phyloP scores from a whole-genome alignment of 2,797 vertebrate genomes.

The Girardinus metallicus region DNA sequence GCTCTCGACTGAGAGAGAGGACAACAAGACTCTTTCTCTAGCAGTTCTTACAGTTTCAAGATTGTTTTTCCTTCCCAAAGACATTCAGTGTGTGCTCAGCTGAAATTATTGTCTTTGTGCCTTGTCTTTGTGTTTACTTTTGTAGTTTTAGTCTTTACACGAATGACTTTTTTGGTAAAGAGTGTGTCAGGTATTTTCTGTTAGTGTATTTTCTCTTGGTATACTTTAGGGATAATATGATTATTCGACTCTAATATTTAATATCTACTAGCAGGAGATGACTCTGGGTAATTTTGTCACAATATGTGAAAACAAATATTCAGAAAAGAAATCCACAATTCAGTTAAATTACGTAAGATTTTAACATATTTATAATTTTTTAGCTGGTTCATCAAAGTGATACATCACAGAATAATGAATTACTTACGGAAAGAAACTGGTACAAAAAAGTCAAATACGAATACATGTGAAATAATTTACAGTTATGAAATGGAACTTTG shows the following conservation, averaged over 20 bases:
- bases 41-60: not conserved
- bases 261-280: not conserved
- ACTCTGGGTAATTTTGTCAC: not conserved
- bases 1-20: not conserved
- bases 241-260: not conserved
- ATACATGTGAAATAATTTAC: not conserved
- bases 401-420: not conserved
- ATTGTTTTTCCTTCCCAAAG: not conserved
- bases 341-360: not conserved
- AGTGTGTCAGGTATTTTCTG: not conserved
- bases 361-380: not conserved
- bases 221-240: not conserved
- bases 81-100: not conserved
- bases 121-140: not conserved
- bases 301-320: not conserved
- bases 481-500: not conserved
- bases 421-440: not conserved
- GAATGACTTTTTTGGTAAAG: not conserved
- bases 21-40: not conserved
- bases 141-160: not conserved
- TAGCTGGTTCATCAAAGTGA: not conserved
- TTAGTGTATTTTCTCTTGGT: not conserved
- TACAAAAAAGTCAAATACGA: not conserved
- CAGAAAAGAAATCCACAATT: not conserved
- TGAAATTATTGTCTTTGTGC: not conserved